A percentile compares a stretch with the other conserved stretches of the same genome.
Evolutionary conservation across 1,140 invertebrate species (phyloP).

Genomic region (Drosophila sechellia): DNA sequence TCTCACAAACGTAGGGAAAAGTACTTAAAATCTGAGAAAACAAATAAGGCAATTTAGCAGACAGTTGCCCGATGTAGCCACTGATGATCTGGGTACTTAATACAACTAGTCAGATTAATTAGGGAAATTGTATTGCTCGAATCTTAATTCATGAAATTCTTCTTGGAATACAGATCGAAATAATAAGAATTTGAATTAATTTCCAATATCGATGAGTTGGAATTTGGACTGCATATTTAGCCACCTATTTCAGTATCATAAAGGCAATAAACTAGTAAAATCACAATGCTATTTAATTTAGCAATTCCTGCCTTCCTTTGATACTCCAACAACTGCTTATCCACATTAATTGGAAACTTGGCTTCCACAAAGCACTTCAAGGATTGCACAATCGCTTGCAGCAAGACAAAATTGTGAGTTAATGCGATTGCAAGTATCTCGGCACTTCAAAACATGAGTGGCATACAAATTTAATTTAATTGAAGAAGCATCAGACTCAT

Average conservation of each 20-base stretch:
- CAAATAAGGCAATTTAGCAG: conserved; percentile 66
- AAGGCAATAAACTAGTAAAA: neutral
- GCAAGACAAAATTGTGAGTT: conserved; percentile 4
- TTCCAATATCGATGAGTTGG: neutral
- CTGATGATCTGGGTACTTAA: conserved; percentile 14
- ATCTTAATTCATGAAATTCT: neutral
- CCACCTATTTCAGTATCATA: neutral
- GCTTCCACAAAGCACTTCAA: conserved; percentile 24
- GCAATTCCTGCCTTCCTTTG: neutral
- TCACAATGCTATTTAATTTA: neutral
- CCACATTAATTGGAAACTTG: conserved; percentile 16
- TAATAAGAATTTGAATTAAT: neutral
- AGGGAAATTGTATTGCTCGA: no score
- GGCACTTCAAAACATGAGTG: conserved; percentile 32
- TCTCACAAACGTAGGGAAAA: conserved; percentile 36
- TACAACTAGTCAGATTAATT: no score
- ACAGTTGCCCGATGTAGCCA: neutral
- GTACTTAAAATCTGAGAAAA: conserved; percentile 43
- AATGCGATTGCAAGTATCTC: conserved; percentile 28
- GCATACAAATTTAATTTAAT: conserved; percentile 42
- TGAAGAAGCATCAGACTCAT: conserved; percentile 27
- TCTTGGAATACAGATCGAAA: neutral
- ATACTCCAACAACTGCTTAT: conserved; percentile 7
- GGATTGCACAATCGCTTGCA: conserved; percentile 34
- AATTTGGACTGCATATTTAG: neutral